Evolutionary conservation across 1,140 invertebrate genomes (phyloP), one percentile per base, ranked within the genome.

Genomic region (Drosophila funebris): DNA sequence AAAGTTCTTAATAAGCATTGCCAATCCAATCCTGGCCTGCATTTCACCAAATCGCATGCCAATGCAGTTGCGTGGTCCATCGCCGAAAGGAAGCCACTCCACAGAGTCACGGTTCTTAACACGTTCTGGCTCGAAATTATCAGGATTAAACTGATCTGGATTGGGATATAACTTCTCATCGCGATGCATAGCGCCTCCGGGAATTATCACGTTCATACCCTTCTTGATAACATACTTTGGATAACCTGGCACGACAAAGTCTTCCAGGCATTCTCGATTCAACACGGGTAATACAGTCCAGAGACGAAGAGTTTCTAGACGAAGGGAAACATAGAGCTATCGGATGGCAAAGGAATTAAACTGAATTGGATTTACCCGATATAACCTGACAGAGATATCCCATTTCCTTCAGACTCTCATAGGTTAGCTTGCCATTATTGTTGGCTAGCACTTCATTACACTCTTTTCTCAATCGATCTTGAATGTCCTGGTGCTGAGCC

Each of bases 101-200:
- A 91, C 91, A 0, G 77, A 92, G 57, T 91, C 92, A 0, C 94
- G 91, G 22, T 89, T 82, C n/a, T 76, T 70, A 5, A 89, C 75
- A 16, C 94, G 93, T 53, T 95, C 94, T 0, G 93, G 91, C 0
- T 92, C 73, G 76, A 96, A 96, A 73, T 95, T 91, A 9, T 96
- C 95, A 0, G 95, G 96, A 82, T 95, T 92, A 70, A 95, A 96
- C 8, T 69, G 78, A 16, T 95, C 91, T 2, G 95, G 95, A 62
- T 96, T 92, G 7, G 94, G 92, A 77, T 93, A 96, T 9, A 92
- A 87, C 6, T 80, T 73, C 16, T 92, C 85, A 73, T 93, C 92
- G 2, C 79, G 75, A 58, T 93, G 92, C 58, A 93, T 74, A 2
- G 81, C 73, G 1, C 64, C 78, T 0, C 52, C 71, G 0, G 89